Evolutionary conservation across 2,113 vertebrate species (phyloP), one percentile per base, ranked within the genome.

Genomic region (Lagopus leucura): DNA sequence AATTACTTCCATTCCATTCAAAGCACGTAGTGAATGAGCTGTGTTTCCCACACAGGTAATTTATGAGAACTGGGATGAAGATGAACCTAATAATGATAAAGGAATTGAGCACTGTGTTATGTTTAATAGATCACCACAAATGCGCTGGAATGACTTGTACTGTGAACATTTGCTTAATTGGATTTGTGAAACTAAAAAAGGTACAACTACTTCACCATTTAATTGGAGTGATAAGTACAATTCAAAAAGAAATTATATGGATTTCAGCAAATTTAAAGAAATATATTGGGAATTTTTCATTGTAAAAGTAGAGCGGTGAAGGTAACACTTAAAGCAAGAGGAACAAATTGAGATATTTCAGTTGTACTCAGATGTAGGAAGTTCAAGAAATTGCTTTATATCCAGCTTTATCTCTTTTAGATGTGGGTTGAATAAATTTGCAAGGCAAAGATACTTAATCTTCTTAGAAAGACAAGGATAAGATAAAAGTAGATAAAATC

Each of bases 101-200:
- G 97, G 98, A 43, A 82, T 92, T 13, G 98, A 99, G 90, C 98
- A 97, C 2, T 99, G 99, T 94, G 97, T 94, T n/a, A 98, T 98
- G 92, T 32, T 97, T 55, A 94, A 96, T 24, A 34, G 86, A 42
- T 97, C 97, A 57, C 97, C 98, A 8, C 67, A 93, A 8, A 97
- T 96, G 87, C 76, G 54, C n/a, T 99, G 99, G 99, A 99, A 99
- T 0, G 98, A 99, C 75, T 93, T 97, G 28, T 94, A 96, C 83
- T 99, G 98, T 94, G 98, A 99, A 47, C 5, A 4, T 47, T 97
- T 97, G 66, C 97, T 97, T 67, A 95, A 98, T 91, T 99, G 99
- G 99, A 97, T 99, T 95, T 99, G 99, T 95, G 98, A 99, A 96
- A 98, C 98, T 70, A 94, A 50, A 85, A 98, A 98, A 98, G 99